Evolutionary conservation across 2,888 invertebrate genomes (phyloP).

Genomic region (Lysandra bellargus): DNA sequence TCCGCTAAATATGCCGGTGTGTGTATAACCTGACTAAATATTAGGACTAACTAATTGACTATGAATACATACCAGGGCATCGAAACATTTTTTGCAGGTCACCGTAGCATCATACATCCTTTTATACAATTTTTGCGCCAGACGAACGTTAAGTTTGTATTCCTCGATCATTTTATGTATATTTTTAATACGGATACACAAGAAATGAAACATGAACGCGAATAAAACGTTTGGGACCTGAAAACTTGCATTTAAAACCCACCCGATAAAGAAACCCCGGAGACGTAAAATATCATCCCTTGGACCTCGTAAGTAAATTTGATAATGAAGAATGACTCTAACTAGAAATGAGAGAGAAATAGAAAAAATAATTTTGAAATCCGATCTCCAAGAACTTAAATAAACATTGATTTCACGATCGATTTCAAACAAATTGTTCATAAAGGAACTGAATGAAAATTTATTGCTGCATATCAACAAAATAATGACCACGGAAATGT

Average conservation of each 20-base stretch:
- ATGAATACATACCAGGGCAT: background rate
- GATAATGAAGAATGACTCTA: background rate
- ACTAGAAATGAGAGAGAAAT: background rate
- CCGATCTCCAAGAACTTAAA: background rate
- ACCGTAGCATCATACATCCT: background rate
- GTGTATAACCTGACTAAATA: no score
- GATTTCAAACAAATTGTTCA: background rate
- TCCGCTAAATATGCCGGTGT: no score
- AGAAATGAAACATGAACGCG: background rate
- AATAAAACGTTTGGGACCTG: background rate
- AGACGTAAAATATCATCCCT: background rate
- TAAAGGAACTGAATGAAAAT: background rate
- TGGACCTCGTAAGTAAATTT: background rate
- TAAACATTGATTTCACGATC: conserved; percentile 9
- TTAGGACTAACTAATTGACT: no score
- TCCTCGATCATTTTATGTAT: background rate
- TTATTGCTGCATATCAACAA: background rate
- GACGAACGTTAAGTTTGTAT: background rate
- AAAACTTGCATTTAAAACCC: background rate
- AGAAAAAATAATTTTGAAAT: background rate
- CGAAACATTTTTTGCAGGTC: background rate
- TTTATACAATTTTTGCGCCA: conserved; percentile 6
- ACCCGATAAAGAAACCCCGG: background rate
- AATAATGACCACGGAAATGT: background rate
- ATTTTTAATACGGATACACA: background rate